Percentiles rank a stretch among this genome's conserved stretches.
phyloP scores from a whole-genome alignment of 2,888 invertebrate species.

The Corbicula japonica region DNA sequence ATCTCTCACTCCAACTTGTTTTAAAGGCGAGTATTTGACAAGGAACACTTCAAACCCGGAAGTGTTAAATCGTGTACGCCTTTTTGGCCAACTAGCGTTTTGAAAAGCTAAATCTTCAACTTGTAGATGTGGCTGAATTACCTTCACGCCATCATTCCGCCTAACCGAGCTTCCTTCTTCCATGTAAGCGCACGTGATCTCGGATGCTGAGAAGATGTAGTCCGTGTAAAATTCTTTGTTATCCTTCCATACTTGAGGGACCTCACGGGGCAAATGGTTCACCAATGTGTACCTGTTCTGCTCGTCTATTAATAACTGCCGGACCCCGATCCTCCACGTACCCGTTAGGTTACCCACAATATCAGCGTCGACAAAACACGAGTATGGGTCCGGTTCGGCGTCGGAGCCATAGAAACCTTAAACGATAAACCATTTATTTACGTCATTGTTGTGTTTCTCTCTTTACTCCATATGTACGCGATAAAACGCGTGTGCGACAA shows the following conservation, averaged over 20 bases:
- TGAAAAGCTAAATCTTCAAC: too few relatives aligned
- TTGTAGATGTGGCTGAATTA: too few relatives aligned
- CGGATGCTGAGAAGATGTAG: slow-evolving; percentile 84
- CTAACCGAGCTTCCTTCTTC: slow-evolving; percentile 76
- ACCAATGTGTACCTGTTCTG: slow-evolving; percentile 73
- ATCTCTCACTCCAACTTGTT: too few relatives aligned
- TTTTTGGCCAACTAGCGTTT: too few relatives aligned
- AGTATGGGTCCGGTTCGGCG: slow-evolving; percentile 66
- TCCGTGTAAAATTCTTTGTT: slow-evolving; percentile 82
- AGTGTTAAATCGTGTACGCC: too few relatives aligned
- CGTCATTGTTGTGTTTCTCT: too few relatives aligned
- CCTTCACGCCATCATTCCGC: slow-evolving; percentile 82
- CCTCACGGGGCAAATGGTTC: slow-evolving; percentile 64
- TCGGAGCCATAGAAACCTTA: slow-evolving; percentile 53
- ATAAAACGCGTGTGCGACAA: too few relatives aligned
- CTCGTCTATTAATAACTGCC: slow-evolving; percentile 76
- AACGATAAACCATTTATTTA: too few relatives aligned
- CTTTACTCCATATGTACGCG: too few relatives aligned
- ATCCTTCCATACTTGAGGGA: slow-evolving; percentile 75
- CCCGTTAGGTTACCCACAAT: slow-evolving; percentile 76
- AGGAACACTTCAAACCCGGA: too few relatives aligned
- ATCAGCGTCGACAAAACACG: slow-evolving; percentile 76
- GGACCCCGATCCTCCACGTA: slow-evolving; percentile 84
- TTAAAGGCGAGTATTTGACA: too few relatives aligned
- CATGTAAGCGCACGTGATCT: slow-evolving; percentile 85